Percentiles rank a stretch among this genome's conserved stretches.
Conservation (phyloP, 2,113 vertebrate species). For the Hystrix cristata region DNA sequence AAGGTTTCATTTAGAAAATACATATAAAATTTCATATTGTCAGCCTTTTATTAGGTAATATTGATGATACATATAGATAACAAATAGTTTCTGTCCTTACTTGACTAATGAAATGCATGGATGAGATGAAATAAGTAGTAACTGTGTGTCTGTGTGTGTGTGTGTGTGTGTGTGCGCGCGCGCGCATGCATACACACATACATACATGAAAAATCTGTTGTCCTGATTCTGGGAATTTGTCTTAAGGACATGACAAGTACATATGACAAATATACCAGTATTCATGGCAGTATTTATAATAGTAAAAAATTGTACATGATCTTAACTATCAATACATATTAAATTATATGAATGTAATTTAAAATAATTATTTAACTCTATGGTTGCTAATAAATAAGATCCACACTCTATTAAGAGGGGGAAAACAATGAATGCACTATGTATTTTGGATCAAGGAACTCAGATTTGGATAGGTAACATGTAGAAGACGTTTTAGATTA, state of each 20-base stretch:
- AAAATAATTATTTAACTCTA: conserved; percentile 8
- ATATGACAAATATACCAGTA: neutral
- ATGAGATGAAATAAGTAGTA: conserved; percentile 39
- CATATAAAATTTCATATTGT: neutral
- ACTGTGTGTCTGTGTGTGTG: neutral
- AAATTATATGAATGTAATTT: neutral
- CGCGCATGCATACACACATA: neutral
- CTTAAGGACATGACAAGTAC: conserved; percentile 7
- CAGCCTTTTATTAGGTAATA: conserved; percentile 24
- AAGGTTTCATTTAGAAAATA: conserved; percentile 40
- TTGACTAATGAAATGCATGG: conserved; percentile 29
- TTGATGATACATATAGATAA: neutral
- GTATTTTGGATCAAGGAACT: neutral
- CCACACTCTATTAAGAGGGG: neutral
- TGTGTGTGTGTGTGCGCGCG: neutral
- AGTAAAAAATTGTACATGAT: neutral
- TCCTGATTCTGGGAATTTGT: conserved; percentile 41
- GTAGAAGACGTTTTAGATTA: conserved; percentile 7
- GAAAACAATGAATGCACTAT: neutral
- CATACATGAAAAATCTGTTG: neutral
- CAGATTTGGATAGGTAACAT: neutral
- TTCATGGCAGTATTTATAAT: conserved; percentile 11
- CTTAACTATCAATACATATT: conserved; percentile 8
- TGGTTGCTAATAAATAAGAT: conserved; percentile 36
- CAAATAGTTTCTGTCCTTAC: neutral